Conservation (phyloP, 2,113 vertebrate species). For the Callipepla squamata region DNA sequence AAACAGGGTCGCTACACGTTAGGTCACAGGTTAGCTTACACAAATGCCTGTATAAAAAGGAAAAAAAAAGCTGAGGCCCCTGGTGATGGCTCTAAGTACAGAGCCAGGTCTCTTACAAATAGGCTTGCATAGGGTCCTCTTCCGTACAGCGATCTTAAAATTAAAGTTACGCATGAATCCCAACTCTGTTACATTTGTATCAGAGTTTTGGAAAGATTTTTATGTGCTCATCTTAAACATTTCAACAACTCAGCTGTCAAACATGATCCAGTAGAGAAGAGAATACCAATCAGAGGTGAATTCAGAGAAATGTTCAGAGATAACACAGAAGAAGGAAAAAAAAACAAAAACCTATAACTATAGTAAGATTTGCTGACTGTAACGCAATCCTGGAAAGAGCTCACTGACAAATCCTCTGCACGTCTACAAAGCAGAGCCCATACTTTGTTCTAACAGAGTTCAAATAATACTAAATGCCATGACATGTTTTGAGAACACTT, state of each 20-base stretch:
- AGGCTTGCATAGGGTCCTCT: background rate
- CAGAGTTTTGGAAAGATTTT: background rate
- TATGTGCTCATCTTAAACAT: background rate
- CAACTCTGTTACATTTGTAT: background rate
- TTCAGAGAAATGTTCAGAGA: background rate
- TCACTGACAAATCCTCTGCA: background rate
- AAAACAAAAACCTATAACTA: no score
- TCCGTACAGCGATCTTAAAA: background rate
- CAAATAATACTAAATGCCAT: background rate
- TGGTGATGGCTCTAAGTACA: background rate
- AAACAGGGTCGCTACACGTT: background rate
- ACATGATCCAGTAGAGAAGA: background rate
- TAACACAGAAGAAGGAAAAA: background rate
- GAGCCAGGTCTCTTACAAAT: background rate
- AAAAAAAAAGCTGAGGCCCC: background rate
- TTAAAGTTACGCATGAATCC: background rate
- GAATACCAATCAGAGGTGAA: background rate
- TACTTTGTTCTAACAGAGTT: background rate
- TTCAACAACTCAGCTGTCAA: background rate
- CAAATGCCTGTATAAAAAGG: background rate
- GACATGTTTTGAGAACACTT: background rate
- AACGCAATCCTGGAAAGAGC: background rate
- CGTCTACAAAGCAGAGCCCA: background rate
- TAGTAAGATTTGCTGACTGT: background rate
- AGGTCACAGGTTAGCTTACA: background rate